Conservation (phyloP, 2,888 invertebrate genomes). For the Globia sparganii region DNA sequence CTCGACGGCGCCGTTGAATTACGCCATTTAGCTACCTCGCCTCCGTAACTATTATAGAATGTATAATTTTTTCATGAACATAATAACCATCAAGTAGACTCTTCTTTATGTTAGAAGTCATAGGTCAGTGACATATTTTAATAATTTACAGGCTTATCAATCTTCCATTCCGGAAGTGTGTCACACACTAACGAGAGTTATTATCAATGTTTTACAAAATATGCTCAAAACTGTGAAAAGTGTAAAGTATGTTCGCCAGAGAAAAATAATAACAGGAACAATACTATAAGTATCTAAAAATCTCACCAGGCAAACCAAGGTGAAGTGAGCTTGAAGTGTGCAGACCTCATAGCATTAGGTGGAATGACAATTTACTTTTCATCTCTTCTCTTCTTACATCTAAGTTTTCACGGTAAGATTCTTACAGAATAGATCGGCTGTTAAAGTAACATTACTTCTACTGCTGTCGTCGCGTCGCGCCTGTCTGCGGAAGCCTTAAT, state of each 20-base stretch:
- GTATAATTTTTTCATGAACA: slow-evolving; percentile 12
- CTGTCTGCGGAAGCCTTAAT: no score
- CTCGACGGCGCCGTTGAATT: no score
- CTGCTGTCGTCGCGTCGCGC: background rate
- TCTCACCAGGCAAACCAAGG: background rate
- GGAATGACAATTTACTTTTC: background rate
- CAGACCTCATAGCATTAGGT: no score
- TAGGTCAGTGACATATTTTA: slow-evolving; percentile 22
- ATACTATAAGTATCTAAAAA: no score
- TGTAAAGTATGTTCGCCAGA: background rate
- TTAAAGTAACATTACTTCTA: background rate
- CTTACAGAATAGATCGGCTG: background rate
- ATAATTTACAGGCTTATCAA: slow-evolving; percentile 36
- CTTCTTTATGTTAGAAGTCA: slow-evolving; percentile 1
- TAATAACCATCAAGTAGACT: background rate
- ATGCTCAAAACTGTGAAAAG: background rate
- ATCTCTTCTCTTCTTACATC: background rate
- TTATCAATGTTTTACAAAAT: background rate
- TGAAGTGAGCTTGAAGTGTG: no score
- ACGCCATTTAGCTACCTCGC: no score
- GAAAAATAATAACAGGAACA: background rate
- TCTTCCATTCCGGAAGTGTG: slow-evolving; percentile 11
- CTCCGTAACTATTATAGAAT: no score
- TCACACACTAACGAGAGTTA: background rate
- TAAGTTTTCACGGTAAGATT: background rate